These are phyloP conservation scores for Melieria crassipennis DNA, from an alignment of 2,888 invertebrate species.

Conservation along the genomic window DNA sequence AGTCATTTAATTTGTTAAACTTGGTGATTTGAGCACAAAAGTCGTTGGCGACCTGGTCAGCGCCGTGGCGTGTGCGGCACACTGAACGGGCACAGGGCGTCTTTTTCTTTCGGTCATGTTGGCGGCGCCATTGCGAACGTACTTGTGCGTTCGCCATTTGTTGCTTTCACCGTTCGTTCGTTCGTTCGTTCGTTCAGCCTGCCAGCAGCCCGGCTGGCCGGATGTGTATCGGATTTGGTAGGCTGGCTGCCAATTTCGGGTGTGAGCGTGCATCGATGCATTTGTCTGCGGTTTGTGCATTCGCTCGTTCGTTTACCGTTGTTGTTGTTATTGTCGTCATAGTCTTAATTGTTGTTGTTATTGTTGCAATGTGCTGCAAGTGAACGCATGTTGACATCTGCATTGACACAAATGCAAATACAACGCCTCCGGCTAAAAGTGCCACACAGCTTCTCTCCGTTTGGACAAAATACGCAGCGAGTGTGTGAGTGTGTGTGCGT, in stretches of 20 bases:
- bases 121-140: background rate
- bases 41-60: background rate
- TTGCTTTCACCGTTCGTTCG: too few species aligned
- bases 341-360: slow-evolving; percentile 13
- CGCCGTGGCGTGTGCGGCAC: background rate
- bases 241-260: background rate
- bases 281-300: slow-evolving; percentile 48
- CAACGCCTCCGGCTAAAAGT: slow-evolving; percentile 8
- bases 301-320: slow-evolving; percentile 28
- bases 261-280: slow-evolving; percentile 42
- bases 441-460: background rate
- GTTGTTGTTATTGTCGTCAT: background rate
- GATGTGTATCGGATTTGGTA: background rate
- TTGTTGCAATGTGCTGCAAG: slow-evolving; percentile 19
- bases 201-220: too few species aligned
- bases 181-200: too few species aligned
- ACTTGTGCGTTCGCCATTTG: too few species aligned
- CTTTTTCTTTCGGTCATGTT: background rate
- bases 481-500: background rate
- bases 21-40: slow-evolving; percentile 54
- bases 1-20: slow-evolving; percentile 66
- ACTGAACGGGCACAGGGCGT: background rate
- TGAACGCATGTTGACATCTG: slow-evolving; percentile 32
- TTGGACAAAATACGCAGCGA: background rate
- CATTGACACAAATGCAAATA: slow-evolving; percentile 25